Base-by-base conservation (phyloP, 2,113 vertebrate species). In the Apodemus sylvaticus region DNA sequence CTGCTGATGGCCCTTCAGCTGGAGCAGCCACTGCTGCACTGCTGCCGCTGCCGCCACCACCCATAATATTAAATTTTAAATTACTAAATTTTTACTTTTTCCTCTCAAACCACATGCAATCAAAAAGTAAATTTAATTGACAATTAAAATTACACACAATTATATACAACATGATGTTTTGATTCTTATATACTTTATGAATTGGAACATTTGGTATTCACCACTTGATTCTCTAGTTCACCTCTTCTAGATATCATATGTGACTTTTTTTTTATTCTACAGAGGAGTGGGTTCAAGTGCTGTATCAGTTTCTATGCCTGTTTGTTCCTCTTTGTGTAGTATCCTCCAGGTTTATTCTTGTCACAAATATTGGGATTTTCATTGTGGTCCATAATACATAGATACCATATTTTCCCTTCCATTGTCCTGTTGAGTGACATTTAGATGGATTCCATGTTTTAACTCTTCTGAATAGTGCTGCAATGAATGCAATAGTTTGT, bases 61-160 rank as follows among this genome's bases (percentile, higher is more conserved):
- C n/a, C n/a, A n/a, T n/a, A n/a, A n/a, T n/a, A n/a, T n/a, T n/a
- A n/a, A n/a, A n/a, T n/a, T n/a, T n/a, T n/a, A n/a, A n/a, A 82
- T 73, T 74, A 94, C 53, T 90, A 81, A 92, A 26, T 14, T 22
- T 73, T 89, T 81, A 73, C 9, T 96, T 88, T 96, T 89, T 20
- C 90, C 90, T 64, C 39, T 45, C 22, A 85, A 94, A 83, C 66
- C 24, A 29, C 9, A 24, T 70, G 29, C n/a, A 26, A 55, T 68
- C 91, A 93, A 62, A 70, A 70, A 71, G 64, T 39, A 89, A 58
- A 48, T 66, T 93, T 34, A 68, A 88, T 16, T 74, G 66, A 88
- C 12, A 68, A 39, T 64, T 55, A 31, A 90, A 89, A 58, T 34
- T 87, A 13, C 34, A 81, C 36, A 42, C 42, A 70, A 70, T 66